Percentiles rank a stretch among this genome's conserved stretches.
These are phyloP conservation scores for Xenentodon cancila DNA, from an alignment of 2,797 vertebrate species.

Conservation along the genomic window DNA sequence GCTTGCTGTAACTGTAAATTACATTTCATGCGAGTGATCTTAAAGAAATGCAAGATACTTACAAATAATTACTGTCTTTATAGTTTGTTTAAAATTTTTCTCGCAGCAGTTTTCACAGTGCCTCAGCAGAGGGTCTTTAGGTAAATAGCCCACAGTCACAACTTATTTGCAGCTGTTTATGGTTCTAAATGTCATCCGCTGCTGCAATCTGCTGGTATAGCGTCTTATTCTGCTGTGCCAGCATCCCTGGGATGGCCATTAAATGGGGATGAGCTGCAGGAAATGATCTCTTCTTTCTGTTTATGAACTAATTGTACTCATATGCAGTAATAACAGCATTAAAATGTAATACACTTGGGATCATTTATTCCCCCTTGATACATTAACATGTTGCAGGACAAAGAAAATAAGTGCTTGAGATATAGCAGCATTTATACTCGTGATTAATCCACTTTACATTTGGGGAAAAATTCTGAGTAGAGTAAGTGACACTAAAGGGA, in stretches of 20 bases:
- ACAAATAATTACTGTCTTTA: slow-evolving; percentile 3
- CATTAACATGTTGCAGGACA: slow-evolving; percentile 42
- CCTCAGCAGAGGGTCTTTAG: slow-evolving; percentile 36
- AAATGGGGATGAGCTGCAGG: slow-evolving; percentile 60
- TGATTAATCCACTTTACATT: slow-evolving; percentile 35
- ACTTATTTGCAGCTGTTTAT: slow-evolving; percentile 57
- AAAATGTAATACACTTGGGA: slow-evolving; percentile 73
- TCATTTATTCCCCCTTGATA: slow-evolving; percentile 69
- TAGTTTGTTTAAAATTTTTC: slow-evolving; percentile 10
- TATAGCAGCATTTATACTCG: slow-evolving; percentile 16
- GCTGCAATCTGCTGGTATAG: slow-evolving; percentile 32
- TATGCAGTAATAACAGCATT: slow-evolving; percentile 75
- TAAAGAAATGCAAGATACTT: background rate
- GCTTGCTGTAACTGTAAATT: slow-evolving; percentile 11
- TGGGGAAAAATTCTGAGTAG: slow-evolving; percentile 20
- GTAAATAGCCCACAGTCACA: slow-evolving; percentile 51
- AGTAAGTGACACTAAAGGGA: slow-evolving; percentile 17
- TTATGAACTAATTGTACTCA: slow-evolving; percentile 75
- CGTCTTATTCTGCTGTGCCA: slow-evolving; percentile 58
- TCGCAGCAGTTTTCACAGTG: slow-evolving; percentile 7
- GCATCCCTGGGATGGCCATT: slow-evolving; percentile 61
- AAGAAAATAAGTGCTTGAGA: slow-evolving; percentile 42
- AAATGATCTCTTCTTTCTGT: slow-evolving; percentile 71
- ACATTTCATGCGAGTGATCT: slow-evolving; percentile 11
- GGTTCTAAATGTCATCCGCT: slow-evolving; percentile 58